phyloP scores from a whole-genome alignment of 2,888 invertebrate genomes.

The Cerastoderma edule region DNA sequence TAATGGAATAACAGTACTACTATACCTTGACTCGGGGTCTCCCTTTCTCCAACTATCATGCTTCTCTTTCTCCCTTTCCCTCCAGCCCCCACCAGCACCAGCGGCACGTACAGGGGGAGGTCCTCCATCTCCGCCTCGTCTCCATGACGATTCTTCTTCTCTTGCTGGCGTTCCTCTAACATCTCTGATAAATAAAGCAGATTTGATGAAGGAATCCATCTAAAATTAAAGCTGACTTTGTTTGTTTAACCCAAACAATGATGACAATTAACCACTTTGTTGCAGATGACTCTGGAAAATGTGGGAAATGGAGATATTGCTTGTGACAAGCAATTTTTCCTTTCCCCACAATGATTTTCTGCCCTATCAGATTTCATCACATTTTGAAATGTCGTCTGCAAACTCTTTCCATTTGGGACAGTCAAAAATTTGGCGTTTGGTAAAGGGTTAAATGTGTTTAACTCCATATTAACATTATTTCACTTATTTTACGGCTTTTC shows the following conservation, averaged over 20 bases:
- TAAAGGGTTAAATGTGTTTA: no score
- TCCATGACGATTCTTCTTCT: constrained; percentile 35
- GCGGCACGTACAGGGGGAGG: constrained; percentile 28
- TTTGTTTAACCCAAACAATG: no score
- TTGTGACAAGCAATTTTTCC: not conserved
- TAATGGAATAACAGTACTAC: no score
- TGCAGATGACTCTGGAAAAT: not conserved
- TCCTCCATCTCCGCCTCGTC: constrained; percentile 31
- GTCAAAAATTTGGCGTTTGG: no score
- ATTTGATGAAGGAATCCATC: not conserved
- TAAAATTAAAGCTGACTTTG: no score
- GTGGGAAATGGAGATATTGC: not conserved
- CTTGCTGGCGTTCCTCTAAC: constrained; percentile 26
- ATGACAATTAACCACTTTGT: not conserved
- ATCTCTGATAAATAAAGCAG: constrained; percentile 6
- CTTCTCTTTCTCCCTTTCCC: constrained; percentile 77
- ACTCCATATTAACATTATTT: no score
- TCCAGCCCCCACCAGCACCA: constrained; percentile 73
- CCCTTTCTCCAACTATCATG: constrained; percentile 78
- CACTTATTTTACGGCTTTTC: no score
- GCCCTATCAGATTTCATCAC: no score
- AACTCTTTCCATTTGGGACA: no score
- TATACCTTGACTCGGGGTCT: constrained; percentile 43
- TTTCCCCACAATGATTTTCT: constrained; percentile 4
- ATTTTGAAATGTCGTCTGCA: no score